These are phyloP conservation scores for Falco columbarius DNA, from an alignment of 2,797 vertebrate genomes.

Conservation along the genomic window DNA sequence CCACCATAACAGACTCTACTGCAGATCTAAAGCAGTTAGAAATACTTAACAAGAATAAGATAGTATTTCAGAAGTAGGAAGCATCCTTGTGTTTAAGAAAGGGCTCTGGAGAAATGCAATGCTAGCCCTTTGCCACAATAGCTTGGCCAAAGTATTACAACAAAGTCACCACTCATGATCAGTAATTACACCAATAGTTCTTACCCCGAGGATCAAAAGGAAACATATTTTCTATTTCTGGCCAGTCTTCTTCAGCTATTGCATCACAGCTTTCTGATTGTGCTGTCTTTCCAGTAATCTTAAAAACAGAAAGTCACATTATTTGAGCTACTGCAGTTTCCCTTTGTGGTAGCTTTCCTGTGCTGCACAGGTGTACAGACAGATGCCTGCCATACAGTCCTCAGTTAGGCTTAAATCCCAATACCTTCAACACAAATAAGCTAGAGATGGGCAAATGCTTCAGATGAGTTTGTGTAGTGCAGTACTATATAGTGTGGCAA, in stretches of 20 bases:
- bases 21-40: background rate
- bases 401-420: background rate
- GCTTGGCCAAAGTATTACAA: background rate
- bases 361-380: background rate
- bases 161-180: background rate
- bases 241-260: constrained; percentile 68
- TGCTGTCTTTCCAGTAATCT: constrained; percentile 51
- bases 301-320: background rate
- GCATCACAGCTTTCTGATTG: constrained; percentile 34
- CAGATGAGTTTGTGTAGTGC: background rate
- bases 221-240: constrained; percentile 81
- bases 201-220: constrained; percentile 77
- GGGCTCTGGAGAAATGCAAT: background rate
- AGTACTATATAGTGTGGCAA: accelerated
- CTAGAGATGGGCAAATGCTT: background rate
- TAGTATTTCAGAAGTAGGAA: background rate
- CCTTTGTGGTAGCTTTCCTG: background rate
- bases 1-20: background rate
- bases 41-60: background rate
- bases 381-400: background rate
- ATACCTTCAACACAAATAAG: background rate
- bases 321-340: background rate
- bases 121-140: background rate
- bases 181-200: background rate
- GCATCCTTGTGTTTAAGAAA: background rate